Percentiles rank a stretch among this genome's conserved stretches.
phyloP scores from a whole-genome alignment of 2,888 invertebrate species.

The Campoplex nolae region DNA sequence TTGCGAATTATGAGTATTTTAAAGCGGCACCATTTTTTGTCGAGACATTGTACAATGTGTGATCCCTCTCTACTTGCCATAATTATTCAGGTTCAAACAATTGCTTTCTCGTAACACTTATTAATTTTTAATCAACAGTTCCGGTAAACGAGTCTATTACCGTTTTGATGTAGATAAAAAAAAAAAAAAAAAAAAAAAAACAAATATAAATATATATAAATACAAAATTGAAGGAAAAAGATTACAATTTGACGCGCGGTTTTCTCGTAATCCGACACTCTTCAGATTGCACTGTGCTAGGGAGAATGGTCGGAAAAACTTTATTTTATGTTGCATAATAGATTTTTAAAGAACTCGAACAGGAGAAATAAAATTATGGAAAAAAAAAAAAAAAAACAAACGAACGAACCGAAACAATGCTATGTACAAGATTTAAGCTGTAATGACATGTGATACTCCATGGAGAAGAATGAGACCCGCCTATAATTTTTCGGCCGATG shows the following conservation, averaged over 20 bases:
- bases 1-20: constrained; percentile 57
- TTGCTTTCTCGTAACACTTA: constrained; percentile 55
- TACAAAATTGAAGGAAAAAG: constrained; percentile 4
- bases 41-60: constrained; percentile 57
- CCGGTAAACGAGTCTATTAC: constrained; percentile 39
- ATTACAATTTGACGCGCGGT: constrained; percentile 15
- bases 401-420: constrained; percentile 32
- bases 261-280: constrained; percentile 36
- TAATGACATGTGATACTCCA: constrained; percentile 71
- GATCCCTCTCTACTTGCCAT: constrained; percentile 63
- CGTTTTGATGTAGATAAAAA: constrained; percentile 62
- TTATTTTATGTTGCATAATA: constrained; percentile 66
- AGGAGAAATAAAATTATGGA: constrained; percentile 29
- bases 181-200: neutral
- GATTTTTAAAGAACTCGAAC: constrained; percentile 42
- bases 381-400: constrained; percentile 27
- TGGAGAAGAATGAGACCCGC: constrained; percentile 49
- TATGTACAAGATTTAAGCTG: constrained; percentile 61
- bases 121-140: constrained; percentile 57
- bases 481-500: constrained; percentile 50
- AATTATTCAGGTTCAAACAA: constrained; percentile 62
- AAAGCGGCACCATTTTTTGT: constrained; percentile 46
- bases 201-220: constrained; percentile 26
- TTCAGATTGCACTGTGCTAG: constrained; percentile 58
- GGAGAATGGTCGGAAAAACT: constrained; percentile 40